A percentile compares a stretch with the other conserved stretches of the same genome.
Evolutionary conservation across 2,888 invertebrate genomes (phyloP).

Genomic region (Caenorhabditis sulstoni): DNA sequence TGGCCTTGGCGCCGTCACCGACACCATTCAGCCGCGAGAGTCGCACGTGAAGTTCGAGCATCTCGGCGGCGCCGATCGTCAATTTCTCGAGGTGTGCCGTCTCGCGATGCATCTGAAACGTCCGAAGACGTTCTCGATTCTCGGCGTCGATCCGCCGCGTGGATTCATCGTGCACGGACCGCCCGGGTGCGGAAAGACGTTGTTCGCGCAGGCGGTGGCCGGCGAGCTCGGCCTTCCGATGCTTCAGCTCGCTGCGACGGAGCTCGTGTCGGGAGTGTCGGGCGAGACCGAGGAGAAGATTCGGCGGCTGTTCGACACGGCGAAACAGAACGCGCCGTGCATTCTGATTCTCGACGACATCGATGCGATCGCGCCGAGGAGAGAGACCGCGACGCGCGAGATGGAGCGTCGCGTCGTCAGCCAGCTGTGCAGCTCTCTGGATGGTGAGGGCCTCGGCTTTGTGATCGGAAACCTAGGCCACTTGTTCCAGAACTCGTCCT

Average conservation of each 20-base stretch:
- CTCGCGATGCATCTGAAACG: constrained; percentile 88
- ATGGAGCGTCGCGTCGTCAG: constrained; percentile 97
- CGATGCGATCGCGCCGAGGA: constrained; percentile 93
- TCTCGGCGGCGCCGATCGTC: constrained; percentile 74
- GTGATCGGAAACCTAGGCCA: not conserved
- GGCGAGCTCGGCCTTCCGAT: constrained; percentile 88
- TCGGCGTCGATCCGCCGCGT: constrained; percentile 91
- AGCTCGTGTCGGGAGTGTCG: constrained; percentile 93
- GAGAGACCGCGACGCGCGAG: constrained; percentile 92
- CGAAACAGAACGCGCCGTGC: constrained; percentile 81
- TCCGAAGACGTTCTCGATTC: constrained; percentile 89
- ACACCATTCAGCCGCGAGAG: constrained; percentile 47
- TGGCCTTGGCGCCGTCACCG: constrained; percentile 62
- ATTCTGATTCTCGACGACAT: constrained; percentile 89
- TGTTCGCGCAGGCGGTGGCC: constrained; percentile 75
- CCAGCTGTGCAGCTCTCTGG: constrained; percentile 91
- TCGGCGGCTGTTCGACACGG: constrained; percentile 91
- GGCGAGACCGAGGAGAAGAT: constrained; percentile 96
- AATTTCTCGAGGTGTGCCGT: constrained; percentile 71
- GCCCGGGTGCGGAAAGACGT: constrained; percentile 90
- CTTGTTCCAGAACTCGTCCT: constrained; percentile 66
- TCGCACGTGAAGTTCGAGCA: constrained; percentile 66
- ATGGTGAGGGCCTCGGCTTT: constrained; percentile 86
- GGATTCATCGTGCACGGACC: constrained; percentile 96
- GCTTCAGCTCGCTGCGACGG: constrained; percentile 91